These are phyloP conservation scores for Bufo gargarizans DNA, from an alignment of 2,113 vertebrate species.

Conservation along the genomic window DNA sequence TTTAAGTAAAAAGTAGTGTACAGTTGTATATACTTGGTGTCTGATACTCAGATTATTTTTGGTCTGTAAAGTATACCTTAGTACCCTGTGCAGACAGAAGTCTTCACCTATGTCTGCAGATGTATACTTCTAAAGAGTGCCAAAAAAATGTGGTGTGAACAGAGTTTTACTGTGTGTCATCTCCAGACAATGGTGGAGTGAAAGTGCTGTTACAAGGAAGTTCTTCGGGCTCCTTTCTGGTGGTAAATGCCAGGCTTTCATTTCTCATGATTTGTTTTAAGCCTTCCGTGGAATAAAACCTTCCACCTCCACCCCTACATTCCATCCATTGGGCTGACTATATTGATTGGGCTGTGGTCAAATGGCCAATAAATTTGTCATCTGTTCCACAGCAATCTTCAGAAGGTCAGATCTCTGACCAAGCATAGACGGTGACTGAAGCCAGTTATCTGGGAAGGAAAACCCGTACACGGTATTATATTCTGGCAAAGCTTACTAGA, in stretches of 20 bases:
- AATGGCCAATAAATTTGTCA: slow-evolving; percentile 17
- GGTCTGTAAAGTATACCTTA: no score
- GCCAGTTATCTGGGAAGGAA: neutral
- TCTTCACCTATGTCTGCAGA: neutral
- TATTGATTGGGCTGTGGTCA: slow-evolving; percentile 3
- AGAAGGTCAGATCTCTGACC: neutral
- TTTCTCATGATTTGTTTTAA: neutral
- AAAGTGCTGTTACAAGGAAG: slow-evolving; percentile 9
- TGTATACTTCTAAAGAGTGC: neutral
- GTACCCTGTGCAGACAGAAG: no score
- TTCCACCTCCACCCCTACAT: neutral
- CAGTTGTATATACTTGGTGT: no score
- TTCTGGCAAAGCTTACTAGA: neutral
- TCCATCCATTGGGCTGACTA: neutral
- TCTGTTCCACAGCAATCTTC: neutral
- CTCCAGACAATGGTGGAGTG: neutral
- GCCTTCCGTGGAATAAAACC: neutral
- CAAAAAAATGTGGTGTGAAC: neutral
- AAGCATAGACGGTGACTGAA: neutral
- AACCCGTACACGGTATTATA: neutral
- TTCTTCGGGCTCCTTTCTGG: neutral
- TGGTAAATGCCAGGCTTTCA: slow-evolving; percentile 9
- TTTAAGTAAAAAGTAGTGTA: no score
- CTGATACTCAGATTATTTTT: no score
- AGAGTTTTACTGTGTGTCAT: neutral